Conservation (phyloP, 2,797 vertebrate genomes). For the Enteromius afrohamiltoni region DNA sequence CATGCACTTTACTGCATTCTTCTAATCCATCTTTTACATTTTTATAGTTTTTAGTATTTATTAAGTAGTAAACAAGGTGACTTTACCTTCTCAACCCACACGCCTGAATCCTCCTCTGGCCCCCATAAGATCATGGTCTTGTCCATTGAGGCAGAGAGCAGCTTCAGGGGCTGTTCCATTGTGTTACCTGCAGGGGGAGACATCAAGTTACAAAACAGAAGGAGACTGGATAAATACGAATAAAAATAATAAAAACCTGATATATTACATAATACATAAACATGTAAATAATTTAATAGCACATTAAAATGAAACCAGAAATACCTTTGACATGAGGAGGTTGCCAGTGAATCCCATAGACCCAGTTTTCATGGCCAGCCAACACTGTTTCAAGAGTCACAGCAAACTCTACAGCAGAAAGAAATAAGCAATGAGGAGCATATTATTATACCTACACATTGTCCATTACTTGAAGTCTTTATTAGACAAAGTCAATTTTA, state of each 20-base stretch:
- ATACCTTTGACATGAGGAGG: constrained; percentile 86
- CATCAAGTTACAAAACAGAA: constrained; percentile 45
- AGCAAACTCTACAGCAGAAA: constrained; percentile 72
- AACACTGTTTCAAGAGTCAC: constrained; percentile 91
- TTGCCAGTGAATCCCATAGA: constrained; percentile 95
- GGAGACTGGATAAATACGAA: neutral
- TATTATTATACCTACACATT: neutral
- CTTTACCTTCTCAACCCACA: constrained; percentile 95
- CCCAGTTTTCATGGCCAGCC: constrained; percentile 96
- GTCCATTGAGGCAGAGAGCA: constrained; percentile 96
- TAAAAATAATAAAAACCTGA: neutral
- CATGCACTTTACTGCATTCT: neutral
- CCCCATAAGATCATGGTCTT: constrained; percentile 98
- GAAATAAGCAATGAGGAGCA: neutral
- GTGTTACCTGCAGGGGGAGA: constrained; percentile 81
- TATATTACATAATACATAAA: neutral
- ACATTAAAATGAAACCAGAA: neutral
- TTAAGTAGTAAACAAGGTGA: constrained; percentile 42
- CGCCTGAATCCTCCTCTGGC: constrained; percentile 91
- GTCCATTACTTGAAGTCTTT: neutral
- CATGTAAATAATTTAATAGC: neutral
- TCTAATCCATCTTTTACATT: constrained; percentile 3
- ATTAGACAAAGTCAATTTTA: neutral
- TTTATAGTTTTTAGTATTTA: neutral
- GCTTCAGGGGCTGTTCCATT: constrained; percentile 84